Evolutionary conservation across 2,888 invertebrate genomes (phyloP), one percentile per base, ranked within the genome.

Genomic region (Listrodromus nycthemerus): DNA sequence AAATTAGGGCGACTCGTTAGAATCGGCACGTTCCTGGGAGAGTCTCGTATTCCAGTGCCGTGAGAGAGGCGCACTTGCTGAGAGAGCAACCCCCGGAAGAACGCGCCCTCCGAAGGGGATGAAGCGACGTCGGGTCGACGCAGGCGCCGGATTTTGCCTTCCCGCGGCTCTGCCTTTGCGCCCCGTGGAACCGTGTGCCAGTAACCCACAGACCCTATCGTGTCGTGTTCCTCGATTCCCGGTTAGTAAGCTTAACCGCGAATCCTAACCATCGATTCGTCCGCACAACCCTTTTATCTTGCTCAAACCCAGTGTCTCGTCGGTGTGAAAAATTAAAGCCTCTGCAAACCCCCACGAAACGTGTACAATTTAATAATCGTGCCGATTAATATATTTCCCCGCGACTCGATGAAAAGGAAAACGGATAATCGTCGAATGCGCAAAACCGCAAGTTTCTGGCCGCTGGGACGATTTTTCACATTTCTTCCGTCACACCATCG

Each of bases 141-240:
- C 80, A 76, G 74, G 89, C 92, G 91, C 91, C 87, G 83, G 82
- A 88, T 88, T 84, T 75, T 86, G 77, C 73, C 78, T 86, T 88
- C 82, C 80, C 85, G 89, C 88, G 75, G 86, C 89, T 87, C 89
- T 87, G 86, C 90, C 89, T 90, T 88, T 88, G 89, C 89, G 77
- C 88, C 88, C 89, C 89, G 90, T 89, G 88, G 89, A 90, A 89
- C 87, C 86, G 87, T 91, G 92, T 92, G 90, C 92, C 92, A 92
- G 92, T 92, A 92, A 92, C 92, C 92, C 89, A 92, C 89, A 92
- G 92, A 91, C 90, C 90, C 81, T 81, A 89, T 90, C 86, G 88
- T 89, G 88, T 89, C 88, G 89, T 87, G 67, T 67, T 80, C 88
- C 88, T 89, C 88, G 61, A 86, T 88, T 90, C 89, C 89, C 90